Base-by-base conservation (phyloP, 53 echinoderm and acorn worm genomes). In the Hippasteria phrygiana region DNA sequence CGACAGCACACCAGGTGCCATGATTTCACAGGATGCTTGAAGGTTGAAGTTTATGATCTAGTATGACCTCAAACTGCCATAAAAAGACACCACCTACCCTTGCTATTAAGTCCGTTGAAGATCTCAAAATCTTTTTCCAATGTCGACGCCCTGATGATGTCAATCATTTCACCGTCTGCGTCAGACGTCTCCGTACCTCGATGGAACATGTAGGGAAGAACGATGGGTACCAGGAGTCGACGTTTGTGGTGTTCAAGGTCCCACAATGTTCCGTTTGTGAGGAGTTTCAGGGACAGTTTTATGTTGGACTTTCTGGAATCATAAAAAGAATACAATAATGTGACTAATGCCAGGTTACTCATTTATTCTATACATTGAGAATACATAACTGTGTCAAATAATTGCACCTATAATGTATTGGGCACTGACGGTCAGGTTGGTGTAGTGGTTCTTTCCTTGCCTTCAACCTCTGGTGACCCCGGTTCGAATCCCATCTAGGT, bases 151-250 rank as follows among this genome's bases (percentile, higher is more conserved):
- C 46, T 86, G 10, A 95, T 73, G 14, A 59, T 46, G 34, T 71
- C 71, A 34, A 88, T 28, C n/a, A 92, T 48, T 62, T 72, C 90
- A 28, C 28, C 38, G 46, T 90, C 92, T 33, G 59, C 27, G 4
- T 72, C 83, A 13, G 78, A 22, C 62, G 32, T 90, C 55, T 89
- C 80, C 0, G 71, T 14, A 6, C 88, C 47, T 32, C 65, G 87
- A 42, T 87, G 80, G 73, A 95, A 88, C 90, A 95, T 47, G 77
- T 90, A 87, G 10, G 92, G 95, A 31, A 95, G 51, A 34, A 86
- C 67, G 53, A 95, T 50, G 59, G 95, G 88, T 18, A 89, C 13
- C 0, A 82, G 67, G 18, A 22, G 16, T 7, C 1, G 18, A 13
- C 67, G 29, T 9, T 33, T 24, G 2, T 66, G 66, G 2, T 31